Evolutionary conservation across 1,140 invertebrate genomes (phyloP).

Genomic region (Centruroides sculpturatus): DNA sequence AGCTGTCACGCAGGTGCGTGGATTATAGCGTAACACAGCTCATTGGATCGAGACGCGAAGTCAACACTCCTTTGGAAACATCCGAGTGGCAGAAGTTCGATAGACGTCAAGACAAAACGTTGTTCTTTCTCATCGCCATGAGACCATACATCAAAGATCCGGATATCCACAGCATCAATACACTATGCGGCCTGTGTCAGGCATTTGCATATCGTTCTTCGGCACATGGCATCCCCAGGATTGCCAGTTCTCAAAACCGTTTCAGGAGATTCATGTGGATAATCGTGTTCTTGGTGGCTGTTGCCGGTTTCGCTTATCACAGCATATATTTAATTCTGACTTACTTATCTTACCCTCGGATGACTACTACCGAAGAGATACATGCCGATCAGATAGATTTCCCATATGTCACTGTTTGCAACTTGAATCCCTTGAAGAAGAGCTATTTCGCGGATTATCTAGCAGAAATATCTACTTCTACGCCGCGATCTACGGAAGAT

Average conservation of each 20-base stretch:
- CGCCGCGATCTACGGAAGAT: background rate
- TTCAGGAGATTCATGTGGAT: conserved; percentile 9
- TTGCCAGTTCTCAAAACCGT: conserved; percentile 1
- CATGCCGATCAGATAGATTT: conserved; percentile 16
- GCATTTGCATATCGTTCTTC: conserved; percentile 9
- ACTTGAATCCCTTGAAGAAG: conserved; percentile 16
- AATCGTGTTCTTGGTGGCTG: conserved; percentile 7
- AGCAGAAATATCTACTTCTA: background rate
- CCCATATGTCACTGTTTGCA: conserved; percentile 16
- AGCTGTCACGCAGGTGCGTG: too few species aligned
- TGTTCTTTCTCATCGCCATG: background rate
- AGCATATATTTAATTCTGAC: conserved; percentile 12
- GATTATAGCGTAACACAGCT: too few species aligned
- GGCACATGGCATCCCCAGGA: conserved; percentile 9
- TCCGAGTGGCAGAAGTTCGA: too few species aligned
- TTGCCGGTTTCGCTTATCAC: conserved; percentile 10
- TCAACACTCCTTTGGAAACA: too few species aligned
- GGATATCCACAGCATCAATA: background rate
- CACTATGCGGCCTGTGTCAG: background rate
- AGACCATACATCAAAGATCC: background rate
- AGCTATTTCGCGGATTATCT: conserved; percentile 7
- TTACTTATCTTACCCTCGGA: conserved; percentile 8
- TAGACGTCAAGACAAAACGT: too few species aligned
- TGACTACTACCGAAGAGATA: conserved; percentile 18
- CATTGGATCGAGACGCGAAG: too few species aligned